These are phyloP conservation scores for Xiphias gladius DNA, from an alignment of 2,113 vertebrate genomes.

Conservation along the genomic window DNA sequence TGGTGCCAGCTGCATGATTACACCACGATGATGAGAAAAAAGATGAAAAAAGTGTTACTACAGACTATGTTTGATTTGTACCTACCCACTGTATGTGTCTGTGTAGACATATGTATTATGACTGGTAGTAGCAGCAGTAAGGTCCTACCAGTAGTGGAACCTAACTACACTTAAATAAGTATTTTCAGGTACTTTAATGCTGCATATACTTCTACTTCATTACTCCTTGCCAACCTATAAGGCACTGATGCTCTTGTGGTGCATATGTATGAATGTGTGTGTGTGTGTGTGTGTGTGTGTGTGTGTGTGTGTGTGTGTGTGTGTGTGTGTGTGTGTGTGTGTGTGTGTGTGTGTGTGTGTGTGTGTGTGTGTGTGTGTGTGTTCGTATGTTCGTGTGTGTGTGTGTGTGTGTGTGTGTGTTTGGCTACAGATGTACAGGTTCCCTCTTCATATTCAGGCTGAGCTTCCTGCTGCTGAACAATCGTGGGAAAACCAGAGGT, in stretches of 20 bases:
- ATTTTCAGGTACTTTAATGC: background rate
- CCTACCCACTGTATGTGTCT: background rate
- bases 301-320: conserved; percentile 16
- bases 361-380: conserved; percentile 31
- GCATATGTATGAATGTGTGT: background rate
- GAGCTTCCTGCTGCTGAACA: conserved; percentile 83
- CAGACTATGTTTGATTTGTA: background rate
- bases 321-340: conserved; percentile 31
- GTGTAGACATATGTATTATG: background rate
- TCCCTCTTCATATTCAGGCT: conserved; percentile 67
- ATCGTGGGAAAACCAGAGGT: conserved; percentile 85
- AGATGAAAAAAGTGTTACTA: background rate
- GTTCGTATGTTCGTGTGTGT: too few species aligned
- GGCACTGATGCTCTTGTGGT: conserved; percentile 4
- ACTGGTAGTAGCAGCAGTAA: background rate
- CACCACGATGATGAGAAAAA: background rate
- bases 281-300: too few species aligned
- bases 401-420: conserved; percentile 31
- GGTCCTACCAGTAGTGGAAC: background rate
- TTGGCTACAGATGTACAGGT: conserved; percentile 77
- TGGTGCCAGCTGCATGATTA: background rate
- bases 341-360: conserved; percentile 33
- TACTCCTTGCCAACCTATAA: background rate
- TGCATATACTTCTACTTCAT: background rate
- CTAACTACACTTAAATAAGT: background rate